Percentiles rank a stretch among this genome's conserved stretches.
Evolutionary conservation across 2,797 vertebrate genomes (phyloP).

Genomic region (Cyprinodon diabolis): DNA sequence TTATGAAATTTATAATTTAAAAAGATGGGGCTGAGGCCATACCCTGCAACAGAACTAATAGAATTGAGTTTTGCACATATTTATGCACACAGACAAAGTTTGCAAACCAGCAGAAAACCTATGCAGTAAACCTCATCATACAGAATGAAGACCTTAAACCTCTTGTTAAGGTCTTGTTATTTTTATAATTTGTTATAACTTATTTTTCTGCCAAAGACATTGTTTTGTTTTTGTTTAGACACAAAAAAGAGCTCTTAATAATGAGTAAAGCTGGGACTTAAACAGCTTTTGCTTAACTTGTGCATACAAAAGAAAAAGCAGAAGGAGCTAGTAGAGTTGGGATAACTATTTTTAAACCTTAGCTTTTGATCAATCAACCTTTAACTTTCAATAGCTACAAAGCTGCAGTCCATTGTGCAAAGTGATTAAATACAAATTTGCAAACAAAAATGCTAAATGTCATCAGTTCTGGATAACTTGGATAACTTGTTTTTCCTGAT

Average conservation of each 20-base stretch:
- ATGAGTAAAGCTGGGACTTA: slow-evolving; percentile 23
- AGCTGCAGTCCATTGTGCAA: neutral
- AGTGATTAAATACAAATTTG: neutral
- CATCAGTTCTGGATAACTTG: slow-evolving; percentile 1
- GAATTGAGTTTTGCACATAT: slow-evolving; percentile 49
- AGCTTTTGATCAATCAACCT: slow-evolving; percentile 10
- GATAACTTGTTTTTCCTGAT: neutral
- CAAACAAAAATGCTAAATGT: neutral
- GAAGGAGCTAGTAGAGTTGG: neutral
- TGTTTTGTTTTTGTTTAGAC: slow-evolving; percentile 35
- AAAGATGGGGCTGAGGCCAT: slow-evolving; percentile 53
- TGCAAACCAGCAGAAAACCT: slow-evolving; percentile 29
- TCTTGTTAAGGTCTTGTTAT: neutral
- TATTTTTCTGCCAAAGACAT: slow-evolving; percentile 53
- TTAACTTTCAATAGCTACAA: neutral
- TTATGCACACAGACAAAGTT: slow-evolving; percentile 40
- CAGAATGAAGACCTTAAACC: slow-evolving; percentile 43
- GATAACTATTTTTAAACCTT: neutral
- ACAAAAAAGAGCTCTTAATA: slow-evolving; percentile 23
- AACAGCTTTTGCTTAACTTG: neutral
- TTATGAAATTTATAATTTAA: slow-evolving; percentile 68
- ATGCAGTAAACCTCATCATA: slow-evolving; percentile 34
- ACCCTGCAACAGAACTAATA: slow-evolving; percentile 52
- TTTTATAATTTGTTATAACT: slow-evolving; percentile 13
- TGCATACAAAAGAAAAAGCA: neutral